Evolutionary conservation across 1,140 invertebrate genomes (phyloP), one percentile per base, ranked within the genome.

Genomic region (Chironomus striatipennis): DNA sequence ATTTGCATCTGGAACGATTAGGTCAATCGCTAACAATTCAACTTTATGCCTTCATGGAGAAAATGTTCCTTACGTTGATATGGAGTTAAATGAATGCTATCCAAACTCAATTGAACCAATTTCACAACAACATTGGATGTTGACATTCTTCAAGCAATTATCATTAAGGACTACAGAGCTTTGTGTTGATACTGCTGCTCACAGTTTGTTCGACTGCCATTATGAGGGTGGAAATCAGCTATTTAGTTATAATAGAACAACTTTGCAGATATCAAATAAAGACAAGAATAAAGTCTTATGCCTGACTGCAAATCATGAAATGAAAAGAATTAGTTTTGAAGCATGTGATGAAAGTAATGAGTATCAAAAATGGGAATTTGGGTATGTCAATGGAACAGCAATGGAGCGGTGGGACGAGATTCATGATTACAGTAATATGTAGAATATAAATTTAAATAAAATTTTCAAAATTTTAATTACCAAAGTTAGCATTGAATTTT

Each of bases 141-240:
- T 70, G 17, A 20, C 65, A 70, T 70, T 70, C 18, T 70, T 1
- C 20, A 70, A 70, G 10, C 65, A 95, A 93, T 91, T 96, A 83
- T 88, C 88, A 81, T 93, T 92, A 83, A 80, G 85, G 76, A 85
- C 83, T 81, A 87, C 88, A 79, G 85, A 86, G 78, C 87, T 90
- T 84, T 97, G 95, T 86, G 82, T 97, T 83, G 95, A 97, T 86
- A 93, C 92, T 74, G 85, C 92, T 74, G 89, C 7, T 21, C 7
- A 20, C 1, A 18, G 15, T 18, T 6, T 70, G 4, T 10, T 70
- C 0, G 65, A 70, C 18, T 95, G 93, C 74, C 94, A 96, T 79
- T 89, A 92, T 0, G 88, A 90, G 77, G 89, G 92, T 75, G 96
- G 95, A 0, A 98, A 98, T 84, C 96, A 98, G 82, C 85, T 94